These are phyloP conservation scores for Conus ventricosus DNA, from an alignment of 1,140 invertebrate genomes.

Conservation along the genomic window DNA sequence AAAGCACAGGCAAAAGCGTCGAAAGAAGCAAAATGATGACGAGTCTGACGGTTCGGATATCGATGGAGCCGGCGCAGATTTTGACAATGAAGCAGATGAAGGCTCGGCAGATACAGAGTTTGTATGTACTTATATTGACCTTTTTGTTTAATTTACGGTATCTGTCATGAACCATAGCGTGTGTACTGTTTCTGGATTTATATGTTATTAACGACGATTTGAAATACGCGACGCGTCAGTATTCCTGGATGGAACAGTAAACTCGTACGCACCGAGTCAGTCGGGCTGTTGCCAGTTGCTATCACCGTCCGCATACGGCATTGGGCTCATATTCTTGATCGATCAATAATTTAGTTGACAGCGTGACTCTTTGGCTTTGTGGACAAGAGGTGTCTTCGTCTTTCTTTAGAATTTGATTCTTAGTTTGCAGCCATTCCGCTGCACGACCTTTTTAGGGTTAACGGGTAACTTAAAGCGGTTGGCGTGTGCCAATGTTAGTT, in stretches of 20 bases:
- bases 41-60: conserved; percentile 56
- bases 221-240: background rate
- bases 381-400: background rate
- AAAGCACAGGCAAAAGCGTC: conserved; percentile 45
- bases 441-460: background rate
- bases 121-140: conserved; percentile 11
- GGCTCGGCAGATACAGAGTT: conserved; percentile 27
- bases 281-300: background rate
- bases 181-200: no score
- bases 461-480: no score
- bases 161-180: background rate
- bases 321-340: background rate
- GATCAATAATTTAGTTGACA: background rate
- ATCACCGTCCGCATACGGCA: background rate
- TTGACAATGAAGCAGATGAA: conserved; percentile 51
- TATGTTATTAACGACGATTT: background rate
- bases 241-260: background rate
- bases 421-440: background rate
- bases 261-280: no score
- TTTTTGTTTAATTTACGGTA: background rate
- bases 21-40: conserved; percentile 59
- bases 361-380: background rate
- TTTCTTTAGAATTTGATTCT: background rate
- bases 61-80: conserved; percentile 51
- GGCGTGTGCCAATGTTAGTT: no score